A percentile compares a stretch with the other conserved stretches of the same genome.
These are phyloP conservation scores for Ophion costatus DNA, from an alignment of 2,888 invertebrate genomes.

Conservation along the genomic window DNA sequence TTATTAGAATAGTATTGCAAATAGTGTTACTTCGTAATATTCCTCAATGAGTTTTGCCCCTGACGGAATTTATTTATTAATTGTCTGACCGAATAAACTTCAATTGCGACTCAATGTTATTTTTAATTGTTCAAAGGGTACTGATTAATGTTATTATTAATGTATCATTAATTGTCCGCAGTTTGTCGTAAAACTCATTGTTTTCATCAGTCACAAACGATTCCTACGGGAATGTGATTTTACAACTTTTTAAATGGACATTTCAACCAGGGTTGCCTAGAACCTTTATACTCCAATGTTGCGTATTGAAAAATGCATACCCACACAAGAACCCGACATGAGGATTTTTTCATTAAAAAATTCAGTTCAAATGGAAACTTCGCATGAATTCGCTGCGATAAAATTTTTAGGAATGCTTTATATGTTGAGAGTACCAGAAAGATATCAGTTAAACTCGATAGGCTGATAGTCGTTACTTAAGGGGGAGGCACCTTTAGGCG, in stretches of 20 bases:
- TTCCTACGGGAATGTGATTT: not conserved
- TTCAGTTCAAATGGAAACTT: not conserved
- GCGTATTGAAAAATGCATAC: not conserved
- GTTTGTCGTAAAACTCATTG: not conserved
- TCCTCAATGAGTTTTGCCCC: not conserved
- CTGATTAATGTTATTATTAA: too few relatives aligned
- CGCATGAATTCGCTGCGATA: not conserved
- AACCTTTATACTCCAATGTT: too few relatives aligned
- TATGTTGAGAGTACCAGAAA: not conserved
- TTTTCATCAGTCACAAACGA: not conserved
- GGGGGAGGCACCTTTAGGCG: too few relatives aligned
- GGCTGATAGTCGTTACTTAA: not conserved
- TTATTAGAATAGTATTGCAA: not conserved
- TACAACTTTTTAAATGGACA: not conserved
- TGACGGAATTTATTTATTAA: not conserved
- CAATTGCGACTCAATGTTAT: not conserved
- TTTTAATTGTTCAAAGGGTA: too few relatives aligned
- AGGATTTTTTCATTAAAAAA: not conserved
- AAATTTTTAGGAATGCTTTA: not conserved
- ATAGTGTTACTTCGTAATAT: not conserved
- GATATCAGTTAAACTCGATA: not conserved
- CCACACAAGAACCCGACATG: not conserved
- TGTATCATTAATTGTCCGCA: not conserved
- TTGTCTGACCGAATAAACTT: not conserved
- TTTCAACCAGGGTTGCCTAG: too few relatives aligned